Percentiles rank a stretch among this genome's conserved stretches.
phyloP scores from a whole-genome alignment of 2,888 invertebrate species.

The Nephrocerus scutellatus region DNA sequence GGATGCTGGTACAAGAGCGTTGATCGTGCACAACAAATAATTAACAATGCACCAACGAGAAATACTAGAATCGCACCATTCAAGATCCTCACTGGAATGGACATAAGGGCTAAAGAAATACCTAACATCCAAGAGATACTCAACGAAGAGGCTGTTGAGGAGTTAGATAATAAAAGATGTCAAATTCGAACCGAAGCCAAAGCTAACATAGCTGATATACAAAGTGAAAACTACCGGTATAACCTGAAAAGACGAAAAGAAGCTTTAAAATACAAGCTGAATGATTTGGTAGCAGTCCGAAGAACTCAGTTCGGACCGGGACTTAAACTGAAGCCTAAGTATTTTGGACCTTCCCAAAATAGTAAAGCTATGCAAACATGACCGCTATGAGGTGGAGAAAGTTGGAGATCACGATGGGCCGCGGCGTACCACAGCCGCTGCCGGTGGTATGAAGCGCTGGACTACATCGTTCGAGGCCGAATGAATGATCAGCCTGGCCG shows the following conservation, averaged over 20 bases:
- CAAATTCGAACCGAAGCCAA: not conserved
- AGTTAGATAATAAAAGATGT: not conserved
- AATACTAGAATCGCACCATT: not conserved
- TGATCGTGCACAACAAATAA: slow-evolving; percentile 11
- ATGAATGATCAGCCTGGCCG: no score
- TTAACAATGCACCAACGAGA: slow-evolving; percentile 20
- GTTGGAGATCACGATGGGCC: slow-evolving; percentile 2
- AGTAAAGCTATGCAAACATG: not conserved
- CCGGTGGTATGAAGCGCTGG: not conserved
- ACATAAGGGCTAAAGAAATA: no score
- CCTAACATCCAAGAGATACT: no score
- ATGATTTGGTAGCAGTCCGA: slow-evolving; percentile 4
- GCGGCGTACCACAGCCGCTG: not conserved
- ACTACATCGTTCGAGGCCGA: no score
- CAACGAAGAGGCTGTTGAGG: no score
- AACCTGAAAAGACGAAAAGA: not conserved
- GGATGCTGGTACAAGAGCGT: no score
- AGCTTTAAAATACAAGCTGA: not conserved
- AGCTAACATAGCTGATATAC: slow-evolving; percentile 2
- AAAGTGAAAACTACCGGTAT: slow-evolving; percentile 5
- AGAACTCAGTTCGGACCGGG: slow-evolving; percentile 4
- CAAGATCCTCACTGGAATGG: no score
- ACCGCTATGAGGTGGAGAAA: not conserved
- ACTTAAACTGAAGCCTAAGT: not conserved
- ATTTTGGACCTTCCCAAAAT: slow-evolving; percentile 1